A percentile compares a stretch with the other conserved stretches of the same genome.
phyloP scores from a whole-genome alignment of 1,140 invertebrate genomes.

The Philaenus spumarius region DNA sequence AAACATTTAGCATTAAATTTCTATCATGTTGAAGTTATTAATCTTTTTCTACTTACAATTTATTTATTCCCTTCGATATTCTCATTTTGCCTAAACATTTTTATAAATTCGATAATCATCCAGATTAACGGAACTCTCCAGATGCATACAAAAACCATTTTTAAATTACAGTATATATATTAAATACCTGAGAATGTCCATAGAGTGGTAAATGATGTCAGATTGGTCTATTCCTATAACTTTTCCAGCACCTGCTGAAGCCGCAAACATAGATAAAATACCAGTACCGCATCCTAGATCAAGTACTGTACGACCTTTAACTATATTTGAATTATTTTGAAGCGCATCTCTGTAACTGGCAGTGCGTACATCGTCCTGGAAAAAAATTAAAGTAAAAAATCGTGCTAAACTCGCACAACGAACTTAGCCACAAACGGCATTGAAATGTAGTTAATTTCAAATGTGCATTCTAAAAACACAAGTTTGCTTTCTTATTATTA shows the following conservation, averaged over 20 bases:
- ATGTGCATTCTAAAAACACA: too few species aligned
- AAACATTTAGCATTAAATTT: too few species aligned
- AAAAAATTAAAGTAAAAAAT: too few species aligned
- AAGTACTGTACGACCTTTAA: slow-evolving; percentile 75
- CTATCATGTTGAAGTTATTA: too few species aligned
- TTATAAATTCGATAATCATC: background rate
- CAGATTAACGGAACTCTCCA: too few species aligned
- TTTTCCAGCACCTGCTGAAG: slow-evolving; percentile 84
- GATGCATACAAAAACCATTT: too few species aligned
- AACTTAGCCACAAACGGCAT: too few species aligned
- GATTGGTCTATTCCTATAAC: slow-evolving; percentile 93
- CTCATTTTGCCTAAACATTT: background rate
- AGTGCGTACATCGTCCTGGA: slow-evolving; percentile 82
- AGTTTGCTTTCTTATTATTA: too few species aligned
- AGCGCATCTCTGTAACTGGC: slow-evolving; percentile 92
- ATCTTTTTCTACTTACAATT: too few species aligned
- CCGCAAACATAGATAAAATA: slow-evolving; percentile 94
- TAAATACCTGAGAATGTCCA: slow-evolving; percentile 80
- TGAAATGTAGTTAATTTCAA: too few species aligned
- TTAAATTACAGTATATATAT: too few species aligned
- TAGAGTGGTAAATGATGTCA: slow-evolving; percentile 78
- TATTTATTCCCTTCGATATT: background rate
- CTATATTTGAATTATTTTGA: slow-evolving; percentile 62
- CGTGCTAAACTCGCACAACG: too few species aligned
- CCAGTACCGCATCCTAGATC: slow-evolving; percentile 97